Conservation (phyloP, 2,888 invertebrate genomes). For the Willowsia nigromaculata region DNA sequence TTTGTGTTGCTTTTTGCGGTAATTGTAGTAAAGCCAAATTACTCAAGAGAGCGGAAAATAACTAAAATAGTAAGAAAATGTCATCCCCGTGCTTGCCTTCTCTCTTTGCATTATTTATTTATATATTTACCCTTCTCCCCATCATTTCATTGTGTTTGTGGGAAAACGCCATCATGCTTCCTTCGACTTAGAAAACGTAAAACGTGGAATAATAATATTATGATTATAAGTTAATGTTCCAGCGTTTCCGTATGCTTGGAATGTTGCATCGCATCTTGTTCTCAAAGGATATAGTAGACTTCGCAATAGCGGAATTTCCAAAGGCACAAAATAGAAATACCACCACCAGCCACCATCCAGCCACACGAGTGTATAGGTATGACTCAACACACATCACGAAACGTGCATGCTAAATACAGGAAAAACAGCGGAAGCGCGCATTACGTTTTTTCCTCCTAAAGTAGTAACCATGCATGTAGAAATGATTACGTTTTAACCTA, state of each 20-base stretch:
- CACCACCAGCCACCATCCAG: not conserved
- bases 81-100: not conserved
- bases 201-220: not conserved
- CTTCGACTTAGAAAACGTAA: not conserved
- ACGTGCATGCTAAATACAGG: not conserved
- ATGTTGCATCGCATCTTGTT: not conserved
- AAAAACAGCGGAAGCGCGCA: not conserved
- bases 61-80: not conserved
- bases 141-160: not conserved
- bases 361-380: no score
- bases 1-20: not conserved
- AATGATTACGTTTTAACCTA: conserved; percentile 2
- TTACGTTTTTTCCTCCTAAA: not conserved
- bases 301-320: not conserved
- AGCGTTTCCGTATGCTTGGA: not conserved
- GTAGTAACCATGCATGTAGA: not conserved
- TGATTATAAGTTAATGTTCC: not conserved
- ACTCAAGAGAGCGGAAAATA: not conserved
- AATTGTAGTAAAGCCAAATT: not conserved
- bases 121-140: not conserved
- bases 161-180: not conserved
- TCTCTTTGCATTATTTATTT: not conserved
- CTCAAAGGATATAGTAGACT: not conserved
- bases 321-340: not conserved
- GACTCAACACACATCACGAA: not conserved